A percentile compares a stretch with the other conserved stretches of the same genome.
Evolutionary conservation across 1,140 invertebrate species (phyloP).

Genomic region (Akabosia matsudoensis): DNA sequence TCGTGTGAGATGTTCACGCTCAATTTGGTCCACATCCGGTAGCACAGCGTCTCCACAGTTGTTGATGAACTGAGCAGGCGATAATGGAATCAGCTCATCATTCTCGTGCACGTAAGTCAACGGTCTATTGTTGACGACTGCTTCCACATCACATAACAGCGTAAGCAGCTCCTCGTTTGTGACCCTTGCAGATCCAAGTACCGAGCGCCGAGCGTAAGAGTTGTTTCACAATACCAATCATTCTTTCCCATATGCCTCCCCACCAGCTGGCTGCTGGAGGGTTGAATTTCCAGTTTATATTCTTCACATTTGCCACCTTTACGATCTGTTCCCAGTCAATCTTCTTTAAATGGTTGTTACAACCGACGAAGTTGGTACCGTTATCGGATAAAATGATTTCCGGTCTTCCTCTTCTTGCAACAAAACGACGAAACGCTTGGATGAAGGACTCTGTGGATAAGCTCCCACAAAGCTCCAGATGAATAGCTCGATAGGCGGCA

Average conservation of each 20-base stretch:
- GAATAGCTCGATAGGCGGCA: background rate
- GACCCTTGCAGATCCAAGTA: background rate
- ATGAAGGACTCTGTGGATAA: background rate
- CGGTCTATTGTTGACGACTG: conserved; percentile 46
- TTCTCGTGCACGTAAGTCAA: conserved; percentile 41
- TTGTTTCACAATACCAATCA: background rate
- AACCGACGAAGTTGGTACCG: background rate
- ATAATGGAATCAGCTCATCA: conserved; percentile 39
- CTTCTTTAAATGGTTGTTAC: background rate
- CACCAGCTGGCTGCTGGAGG: background rate
- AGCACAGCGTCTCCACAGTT: background rate
- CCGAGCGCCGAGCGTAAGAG: background rate
- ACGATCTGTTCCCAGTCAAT: background rate
- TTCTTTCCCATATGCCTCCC: background rate
- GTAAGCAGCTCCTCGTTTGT: conserved; percentile 24
- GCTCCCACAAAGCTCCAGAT: background rate
- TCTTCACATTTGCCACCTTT: background rate
- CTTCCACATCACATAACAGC: conserved; percentile 44
- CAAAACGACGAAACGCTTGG: background rate
- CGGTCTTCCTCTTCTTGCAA: background rate
- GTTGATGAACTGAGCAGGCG: conserved; percentile 45
- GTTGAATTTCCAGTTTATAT: background rate
- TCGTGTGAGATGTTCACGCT: background rate
- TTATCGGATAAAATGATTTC: conserved; percentile 48
- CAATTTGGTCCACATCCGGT: background rate